A percentile compares a stretch with the other conserved stretches of the same genome.
Evolutionary conservation across 2,888 invertebrate genomes (phyloP).

Genomic region (Leucozona laternaria): DNA sequence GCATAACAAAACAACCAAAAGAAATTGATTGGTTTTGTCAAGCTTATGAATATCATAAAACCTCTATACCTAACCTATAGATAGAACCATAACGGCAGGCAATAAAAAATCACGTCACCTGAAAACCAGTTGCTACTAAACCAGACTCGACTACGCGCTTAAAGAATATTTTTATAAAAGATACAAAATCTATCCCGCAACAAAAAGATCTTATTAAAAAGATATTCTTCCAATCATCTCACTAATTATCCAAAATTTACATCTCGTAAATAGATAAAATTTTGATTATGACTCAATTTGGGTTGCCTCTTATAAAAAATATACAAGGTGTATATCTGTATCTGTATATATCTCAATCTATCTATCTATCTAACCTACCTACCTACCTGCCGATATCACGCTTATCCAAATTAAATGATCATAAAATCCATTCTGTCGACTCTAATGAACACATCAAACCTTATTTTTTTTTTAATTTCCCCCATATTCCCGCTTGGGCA

Average conservation of each 20-base stretch:
- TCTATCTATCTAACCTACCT: constrained; percentile 28
- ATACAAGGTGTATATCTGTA: constrained; percentile 33
- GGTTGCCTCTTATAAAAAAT: constrained; percentile 8
- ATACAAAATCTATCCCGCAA: constrained; percentile 4
- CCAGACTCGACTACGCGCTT: not conserved
- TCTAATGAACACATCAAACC: constrained; percentile 75
- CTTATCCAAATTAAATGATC: constrained; percentile 75
- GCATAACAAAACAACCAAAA: not conserved
- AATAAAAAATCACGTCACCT: constrained; percentile 40
- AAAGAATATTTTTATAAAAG: not conserved
- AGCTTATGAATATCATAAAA: constrained; percentile 16
- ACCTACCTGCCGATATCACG: constrained; percentile 72
- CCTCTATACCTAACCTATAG: not conserved
- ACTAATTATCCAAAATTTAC: constrained; percentile 71
- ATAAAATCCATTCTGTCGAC: constrained; percentile 73
- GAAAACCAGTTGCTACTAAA: constrained; percentile 59
- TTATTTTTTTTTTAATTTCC: constrained; percentile 34
- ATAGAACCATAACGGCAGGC: constrained; percentile 10
- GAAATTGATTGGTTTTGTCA: constrained; percentile 10
- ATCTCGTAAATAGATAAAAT: constrained; percentile 73
- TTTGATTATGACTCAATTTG: constrained; percentile 72
- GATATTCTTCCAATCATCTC: constrained; percentile 60
- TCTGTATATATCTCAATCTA: constrained; percentile 20
- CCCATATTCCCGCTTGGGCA: constrained; percentile 47
- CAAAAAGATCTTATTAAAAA: constrained; percentile 62